Percentiles rank a stretch among this genome's conserved stretches.
Conservation (phyloP, 2,888 invertebrate species). For the Yponomeuta cagnagella region DNA sequence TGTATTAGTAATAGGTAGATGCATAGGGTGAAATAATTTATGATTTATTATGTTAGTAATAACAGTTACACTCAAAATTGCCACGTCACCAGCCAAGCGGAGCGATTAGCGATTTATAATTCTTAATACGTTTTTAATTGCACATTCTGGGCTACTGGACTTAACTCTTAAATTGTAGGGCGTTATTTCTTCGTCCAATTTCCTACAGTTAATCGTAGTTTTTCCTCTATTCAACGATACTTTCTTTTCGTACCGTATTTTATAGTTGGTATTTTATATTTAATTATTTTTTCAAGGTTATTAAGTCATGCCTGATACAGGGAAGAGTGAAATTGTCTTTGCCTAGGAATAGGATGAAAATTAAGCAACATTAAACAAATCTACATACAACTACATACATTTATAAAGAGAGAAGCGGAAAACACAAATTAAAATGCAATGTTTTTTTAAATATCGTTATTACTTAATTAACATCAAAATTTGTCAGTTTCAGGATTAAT, state of each 20-base stretch:
- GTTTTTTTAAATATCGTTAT: too few relatives aligned
- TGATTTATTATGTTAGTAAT: not conserved
- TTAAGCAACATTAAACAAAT: too few relatives aligned
- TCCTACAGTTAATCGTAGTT: not conserved
- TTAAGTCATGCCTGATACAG: not conserved
- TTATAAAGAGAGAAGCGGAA: too few relatives aligned
- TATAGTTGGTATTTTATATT: too few relatives aligned
- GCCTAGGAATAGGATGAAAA: too few relatives aligned
- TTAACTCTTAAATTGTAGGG: not conserved
- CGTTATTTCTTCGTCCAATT: not conserved
- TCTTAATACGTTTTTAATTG: not conserved
- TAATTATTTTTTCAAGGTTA: not conserved
- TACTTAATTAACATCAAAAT: too few relatives aligned
- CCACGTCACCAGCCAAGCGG: not conserved
- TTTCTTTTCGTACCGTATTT: not conserved
- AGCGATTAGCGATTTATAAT: conserved; percentile 1
- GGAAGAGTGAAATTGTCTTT: too few relatives aligned
- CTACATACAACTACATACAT: too few relatives aligned
- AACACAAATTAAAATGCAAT: too few relatives aligned
- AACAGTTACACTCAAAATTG: conserved; percentile 3
- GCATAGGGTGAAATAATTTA: not conserved
- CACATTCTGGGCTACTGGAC: not conserved
- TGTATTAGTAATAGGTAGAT: too few relatives aligned
- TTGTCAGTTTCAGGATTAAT: too few relatives aligned
- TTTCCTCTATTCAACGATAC: not conserved